These are phyloP conservation scores for Pteromalus puparum DNA, from an alignment of 1,140 invertebrate species.

Conservation along the genomic window DNA sequence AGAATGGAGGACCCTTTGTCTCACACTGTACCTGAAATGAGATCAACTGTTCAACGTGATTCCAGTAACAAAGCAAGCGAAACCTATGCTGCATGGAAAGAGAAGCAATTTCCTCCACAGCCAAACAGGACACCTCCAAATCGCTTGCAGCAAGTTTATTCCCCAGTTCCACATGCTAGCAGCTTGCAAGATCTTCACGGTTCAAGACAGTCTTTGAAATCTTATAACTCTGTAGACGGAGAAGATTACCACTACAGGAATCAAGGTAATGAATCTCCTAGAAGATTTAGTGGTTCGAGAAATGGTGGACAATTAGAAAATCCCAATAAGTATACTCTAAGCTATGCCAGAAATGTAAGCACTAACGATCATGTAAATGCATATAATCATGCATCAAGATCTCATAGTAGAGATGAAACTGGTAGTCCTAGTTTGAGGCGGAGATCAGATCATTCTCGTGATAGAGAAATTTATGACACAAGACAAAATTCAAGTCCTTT, in stretches of 20 bases:
- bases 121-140: slow-evolving; percentile 13
- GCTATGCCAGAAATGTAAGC: neutral
- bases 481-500: neutral
- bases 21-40: neutral
- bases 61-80: slow-evolving; percentile 31
- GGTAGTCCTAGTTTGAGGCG: neutral
- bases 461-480: neutral
- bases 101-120: slow-evolving; percentile 56
- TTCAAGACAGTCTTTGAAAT: slow-evolving; percentile 1
- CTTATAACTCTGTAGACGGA: neutral
- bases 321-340: slow-evolving; percentile 37
- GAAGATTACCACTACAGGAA: slow-evolving; percentile 21
- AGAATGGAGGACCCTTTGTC: slow-evolving; percentile 14
- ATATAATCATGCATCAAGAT: slow-evolving; percentile 26
- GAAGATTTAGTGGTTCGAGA: neutral
- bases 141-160: slow-evolving; percentile 18
- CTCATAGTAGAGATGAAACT: slow-evolving; percentile 11
- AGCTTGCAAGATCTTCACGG: neutral
- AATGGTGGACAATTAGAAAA: neutral
- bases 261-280: slow-evolving; percentile 26
- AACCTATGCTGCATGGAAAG: slow-evolving; percentile 65
- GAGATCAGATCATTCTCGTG: neutral
- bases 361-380: slow-evolving; percentile 4
- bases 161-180: slow-evolving; percentile 17
- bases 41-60: neutral